These are phyloP conservation scores for Sclerurus mexicanus DNA, from an alignment of 2,113 vertebrate species.

Conservation along the genomic window DNA sequence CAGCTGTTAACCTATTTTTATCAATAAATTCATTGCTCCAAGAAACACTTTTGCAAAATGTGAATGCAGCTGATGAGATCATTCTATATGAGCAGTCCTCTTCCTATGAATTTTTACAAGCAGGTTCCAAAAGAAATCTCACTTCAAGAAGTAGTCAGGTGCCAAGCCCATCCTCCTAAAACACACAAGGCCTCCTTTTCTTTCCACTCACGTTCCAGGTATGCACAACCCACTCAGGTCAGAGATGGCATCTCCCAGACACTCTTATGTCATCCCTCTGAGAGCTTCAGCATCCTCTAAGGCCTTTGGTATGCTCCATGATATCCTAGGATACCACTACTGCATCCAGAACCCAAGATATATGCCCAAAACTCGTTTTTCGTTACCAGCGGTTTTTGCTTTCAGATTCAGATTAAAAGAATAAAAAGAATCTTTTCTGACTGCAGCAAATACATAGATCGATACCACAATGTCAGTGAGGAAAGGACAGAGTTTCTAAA, in stretches of 20 bases:
- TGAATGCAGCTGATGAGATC: constrained; percentile 23
- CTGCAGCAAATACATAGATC: background rate
- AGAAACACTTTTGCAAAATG: background rate
- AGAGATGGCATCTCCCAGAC: background rate
- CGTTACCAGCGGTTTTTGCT: background rate
- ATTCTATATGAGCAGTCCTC: background rate
- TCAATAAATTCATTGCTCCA: constrained; percentile 23
- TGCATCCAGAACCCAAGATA: background rate
- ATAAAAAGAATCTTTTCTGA: background rate
- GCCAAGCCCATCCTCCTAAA: background rate
- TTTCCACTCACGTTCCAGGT: background rate
- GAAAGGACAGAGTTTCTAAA: background rate
- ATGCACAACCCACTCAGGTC: background rate
- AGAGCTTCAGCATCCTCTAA: background rate
- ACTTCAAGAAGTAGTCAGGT: background rate
- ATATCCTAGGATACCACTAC: background rate
- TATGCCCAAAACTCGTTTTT: background rate
- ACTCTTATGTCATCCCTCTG: background rate
- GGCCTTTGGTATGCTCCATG: background rate
- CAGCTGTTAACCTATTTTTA: constrained; percentile 65
- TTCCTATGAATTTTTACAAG: background rate
- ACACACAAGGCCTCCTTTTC: background rate
- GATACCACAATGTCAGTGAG: background rate
- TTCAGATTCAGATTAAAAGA: background rate
- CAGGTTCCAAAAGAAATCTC: background rate